These are phyloP conservation scores for Apotomis turbidana DNA, from an alignment of 2,888 invertebrate genomes.

Conservation along the genomic window DNA sequence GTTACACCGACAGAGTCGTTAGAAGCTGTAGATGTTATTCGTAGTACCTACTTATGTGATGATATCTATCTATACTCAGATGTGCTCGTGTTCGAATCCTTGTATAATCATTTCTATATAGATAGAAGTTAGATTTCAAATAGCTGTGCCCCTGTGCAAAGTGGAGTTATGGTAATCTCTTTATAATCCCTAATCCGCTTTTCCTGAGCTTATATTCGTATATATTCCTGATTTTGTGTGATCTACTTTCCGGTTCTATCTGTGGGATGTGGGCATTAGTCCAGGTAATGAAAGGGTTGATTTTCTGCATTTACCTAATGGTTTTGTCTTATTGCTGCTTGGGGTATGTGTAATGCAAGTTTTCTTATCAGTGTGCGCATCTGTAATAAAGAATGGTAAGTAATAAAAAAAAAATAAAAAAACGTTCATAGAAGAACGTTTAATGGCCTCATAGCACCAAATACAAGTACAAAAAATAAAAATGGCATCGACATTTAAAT, in stretches of 20 bases:
- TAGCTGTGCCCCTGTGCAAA: background rate
- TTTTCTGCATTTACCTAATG: too few relatives aligned
- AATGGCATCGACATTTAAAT: background rate
- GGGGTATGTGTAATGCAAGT: too few relatives aligned
- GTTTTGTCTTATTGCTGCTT: too few relatives aligned
- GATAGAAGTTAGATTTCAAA: too few relatives aligned
- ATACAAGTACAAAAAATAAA: background rate
- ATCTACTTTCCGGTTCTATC: too few relatives aligned
- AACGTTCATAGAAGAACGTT: background rate
- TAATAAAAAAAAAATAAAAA: too few relatives aligned
- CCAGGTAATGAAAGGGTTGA: too few relatives aligned
- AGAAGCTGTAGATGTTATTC: background rate
- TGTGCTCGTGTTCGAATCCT: background rate
- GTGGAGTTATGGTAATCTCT: conserved; percentile 7
- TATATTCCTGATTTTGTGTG: too few relatives aligned
- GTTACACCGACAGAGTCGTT: conserved; percentile 22
- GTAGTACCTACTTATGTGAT: too few relatives aligned
- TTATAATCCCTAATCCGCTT: conserved; percentile 6
- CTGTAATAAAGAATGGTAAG: too few relatives aligned
- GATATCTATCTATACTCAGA: background rate
- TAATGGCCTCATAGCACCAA: background rate
- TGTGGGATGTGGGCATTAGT: too few relatives aligned
- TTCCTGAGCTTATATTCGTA: background rate
- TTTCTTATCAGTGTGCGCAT: too few relatives aligned
- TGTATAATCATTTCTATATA: background rate